Conservation (phyloP, 2,888 invertebrate genomes). For the Pammene fasciana region DNA sequence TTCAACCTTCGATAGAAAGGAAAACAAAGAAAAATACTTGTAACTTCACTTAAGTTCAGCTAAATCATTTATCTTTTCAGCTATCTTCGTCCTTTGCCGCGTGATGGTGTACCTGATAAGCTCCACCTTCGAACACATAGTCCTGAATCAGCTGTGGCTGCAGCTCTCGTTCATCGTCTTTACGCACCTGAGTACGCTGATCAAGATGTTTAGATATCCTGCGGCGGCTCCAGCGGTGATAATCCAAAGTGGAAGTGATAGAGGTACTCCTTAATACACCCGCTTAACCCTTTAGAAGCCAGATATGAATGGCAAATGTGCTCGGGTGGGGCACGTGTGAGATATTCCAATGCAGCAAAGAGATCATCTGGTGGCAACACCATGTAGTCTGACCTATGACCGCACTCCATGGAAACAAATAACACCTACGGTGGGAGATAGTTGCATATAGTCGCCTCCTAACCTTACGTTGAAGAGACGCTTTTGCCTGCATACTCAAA, state of each 20-base stretch:
- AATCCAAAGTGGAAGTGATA: not conserved
- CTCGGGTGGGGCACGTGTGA: no score
- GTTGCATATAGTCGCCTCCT: no score
- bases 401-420: no score
- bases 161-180: constrained; percentile 14
- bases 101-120: constrained; percentile 3
- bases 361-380: no score
- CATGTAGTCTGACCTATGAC: no score
- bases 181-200: not conserved
- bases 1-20: no score
- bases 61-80: not conserved
- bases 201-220: constrained; percentile 18
- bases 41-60: not conserved
- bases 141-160: constrained; percentile 2
- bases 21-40: not conserved
- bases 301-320: no score
- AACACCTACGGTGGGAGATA: no score
- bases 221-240: not conserved
- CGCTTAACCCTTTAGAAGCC: no score
- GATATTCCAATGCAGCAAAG: no score
- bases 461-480: no score
- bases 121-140: not conserved
- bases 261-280: not conserved
- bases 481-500: no score
- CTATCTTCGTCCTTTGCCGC: constrained; percentile 7